Evolutionary conservation across 2,888 invertebrate species (phyloP).

Genomic region (Rhabditoides inermis): DNA sequence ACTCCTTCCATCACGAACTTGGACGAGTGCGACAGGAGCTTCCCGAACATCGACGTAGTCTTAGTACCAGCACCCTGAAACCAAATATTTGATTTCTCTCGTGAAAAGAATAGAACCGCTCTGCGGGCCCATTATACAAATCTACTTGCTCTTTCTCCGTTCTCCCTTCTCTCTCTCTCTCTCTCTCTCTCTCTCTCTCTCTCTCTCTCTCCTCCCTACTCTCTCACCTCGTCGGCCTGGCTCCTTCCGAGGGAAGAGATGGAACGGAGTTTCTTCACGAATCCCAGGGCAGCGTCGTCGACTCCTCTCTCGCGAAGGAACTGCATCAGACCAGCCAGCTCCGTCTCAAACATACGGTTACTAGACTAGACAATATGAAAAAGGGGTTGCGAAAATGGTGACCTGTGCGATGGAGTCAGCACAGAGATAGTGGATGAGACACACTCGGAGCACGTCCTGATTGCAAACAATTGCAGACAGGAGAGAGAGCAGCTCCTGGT

Average conservation of each 20-base stretch:
- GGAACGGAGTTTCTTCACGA: conserved; percentile 41
- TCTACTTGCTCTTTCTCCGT: too few species aligned
- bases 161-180: too few species aligned
- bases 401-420: conserved; percentile 15
- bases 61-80: conserved; percentile 72
- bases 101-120: too few species aligned
- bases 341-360: conserved; percentile 14
- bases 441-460: conserved; percentile 41
- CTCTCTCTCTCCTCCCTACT: too few species aligned
- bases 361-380: conserved; percentile 2
- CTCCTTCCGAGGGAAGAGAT: too few species aligned
- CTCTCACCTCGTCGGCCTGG: too few species aligned
- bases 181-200: too few species aligned
- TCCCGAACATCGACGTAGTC: conserved; percentile 89
- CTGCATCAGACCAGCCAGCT: conserved; percentile 31
- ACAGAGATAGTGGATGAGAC: conserved; percentile 40
- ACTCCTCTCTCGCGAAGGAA: conserved; percentile 33
- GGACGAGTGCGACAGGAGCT: conserved; percentile 88
- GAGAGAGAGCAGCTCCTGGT: conserved; percentile 28
- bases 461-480: conserved; percentile 20
- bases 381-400: neutral
- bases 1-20: conserved; percentile 92
- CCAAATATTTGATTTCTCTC: neutral
- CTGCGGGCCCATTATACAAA: too few species aligned
- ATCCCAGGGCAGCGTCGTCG: conserved; percentile 39